Conservation (phyloP, 2,888 invertebrate species). For the Odontocolon sp. region DNA sequence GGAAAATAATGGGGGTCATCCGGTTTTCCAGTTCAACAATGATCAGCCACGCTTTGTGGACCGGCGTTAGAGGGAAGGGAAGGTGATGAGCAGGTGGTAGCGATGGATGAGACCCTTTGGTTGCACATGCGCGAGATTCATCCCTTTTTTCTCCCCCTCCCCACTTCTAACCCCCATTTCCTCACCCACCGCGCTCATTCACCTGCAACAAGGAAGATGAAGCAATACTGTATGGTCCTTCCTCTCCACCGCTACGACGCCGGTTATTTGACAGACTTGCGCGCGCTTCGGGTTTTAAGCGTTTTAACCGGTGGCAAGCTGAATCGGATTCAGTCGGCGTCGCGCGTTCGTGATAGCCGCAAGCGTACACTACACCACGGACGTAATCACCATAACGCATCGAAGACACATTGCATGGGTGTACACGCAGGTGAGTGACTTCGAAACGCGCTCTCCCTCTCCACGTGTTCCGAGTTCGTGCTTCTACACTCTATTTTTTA, state of each 20-base stretch:
- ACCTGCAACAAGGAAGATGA: slow-evolving; percentile 13
- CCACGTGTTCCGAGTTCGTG: slow-evolving; percentile 4
- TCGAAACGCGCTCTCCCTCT: not conserved
- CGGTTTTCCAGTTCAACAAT: slow-evolving; percentile 21
- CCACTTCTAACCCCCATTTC: too few relatives aligned
- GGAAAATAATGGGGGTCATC: slow-evolving; percentile 29
- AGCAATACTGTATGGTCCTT: slow-evolving; percentile 15
- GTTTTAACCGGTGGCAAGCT: slow-evolving; percentile 65
- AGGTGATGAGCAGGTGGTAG: not conserved
- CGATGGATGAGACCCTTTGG: not conserved
- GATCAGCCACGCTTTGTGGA: slow-evolving; percentile 4
- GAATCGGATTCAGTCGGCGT: slow-evolving; percentile 69
- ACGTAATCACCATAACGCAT: slow-evolving; percentile 7
- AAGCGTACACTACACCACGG: slow-evolving; percentile 27
- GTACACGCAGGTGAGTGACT: slow-evolving; percentile 50
- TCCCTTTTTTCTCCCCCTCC: too few relatives aligned
- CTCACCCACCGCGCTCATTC: not conserved
- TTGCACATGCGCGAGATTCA: slow-evolving; percentile 11
- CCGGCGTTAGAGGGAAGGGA: not conserved
- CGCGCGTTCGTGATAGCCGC: slow-evolving; percentile 66
- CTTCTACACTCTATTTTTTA: not conserved
- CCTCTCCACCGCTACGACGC: slow-evolving; percentile 18
- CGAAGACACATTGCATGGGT: slow-evolving; percentile 32
- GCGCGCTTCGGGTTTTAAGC: slow-evolving; percentile 69
- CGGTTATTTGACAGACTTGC: slow-evolving; percentile 59